Base-by-base conservation (phyloP, 2,797 vertebrate genomes). In the Acestrorhynchus altus region DNA sequence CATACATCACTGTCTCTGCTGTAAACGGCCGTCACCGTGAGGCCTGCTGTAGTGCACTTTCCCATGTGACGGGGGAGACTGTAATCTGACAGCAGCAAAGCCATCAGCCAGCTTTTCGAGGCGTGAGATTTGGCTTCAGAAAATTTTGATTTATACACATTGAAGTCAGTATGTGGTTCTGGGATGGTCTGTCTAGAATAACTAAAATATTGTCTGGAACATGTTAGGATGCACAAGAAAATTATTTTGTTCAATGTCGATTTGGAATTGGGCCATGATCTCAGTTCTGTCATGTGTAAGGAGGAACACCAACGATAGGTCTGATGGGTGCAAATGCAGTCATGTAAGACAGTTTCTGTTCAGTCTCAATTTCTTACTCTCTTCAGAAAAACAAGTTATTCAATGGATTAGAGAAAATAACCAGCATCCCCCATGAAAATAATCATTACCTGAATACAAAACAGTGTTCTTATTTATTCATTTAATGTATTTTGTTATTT, bases 1-100 rank as follows among this genome's bases (percentile, higher is more conserved):
- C 72, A 80, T 80, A 70, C 78, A 76, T 80, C 78, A 80, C 78
- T 71, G 66, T 75, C 78, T 71, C 1, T 24, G 59, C 47, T 28
- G 78, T 75, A 76, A 65, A 71, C n/a, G 66, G n/a, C 42, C 63
- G 51, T 77, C 69, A 51, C 54, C 39, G 15, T 22, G 52, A 61
- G 46, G 40, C 59, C 44, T 13, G 24, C 39, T 73, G 31, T 20
- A 71, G 64, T 11, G 9, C 28, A 40, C 56, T 65, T 71, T 75
- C 66, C 42, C 59, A 71, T 71, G 72, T 80, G 72, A 69, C 65
- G 57, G 57, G 52, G 39, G 59, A 13, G 18, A 61, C 77, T 74
- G 70, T 73, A 79, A 40, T 67, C 54, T 22, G 47, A 44, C 57
- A 59, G 52, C 16, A 39, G 10, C 64, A 31, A 66, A 49, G 60